These are phyloP conservation scores for Todiramphus saurophagus DNA, from an alignment of 2,113 vertebrate species.

Conservation along the genomic window DNA sequence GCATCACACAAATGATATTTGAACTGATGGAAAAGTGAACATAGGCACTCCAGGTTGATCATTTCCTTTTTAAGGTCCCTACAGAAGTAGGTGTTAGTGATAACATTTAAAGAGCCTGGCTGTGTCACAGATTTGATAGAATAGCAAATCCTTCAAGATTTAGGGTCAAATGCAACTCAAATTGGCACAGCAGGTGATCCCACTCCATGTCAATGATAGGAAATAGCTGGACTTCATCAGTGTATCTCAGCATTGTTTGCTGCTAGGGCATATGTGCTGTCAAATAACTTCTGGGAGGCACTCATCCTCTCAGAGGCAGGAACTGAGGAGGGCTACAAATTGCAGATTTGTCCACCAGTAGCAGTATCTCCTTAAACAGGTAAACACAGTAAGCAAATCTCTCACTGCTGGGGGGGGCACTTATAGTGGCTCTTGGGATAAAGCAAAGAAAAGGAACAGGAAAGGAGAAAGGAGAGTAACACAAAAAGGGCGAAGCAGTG, in stretches of 20 bases:
- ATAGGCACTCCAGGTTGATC: neutral
- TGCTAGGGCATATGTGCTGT: neutral
- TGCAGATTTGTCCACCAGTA: neutral
- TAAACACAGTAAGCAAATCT: neutral
- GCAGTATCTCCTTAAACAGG: neutral
- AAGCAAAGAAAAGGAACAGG: neutral
- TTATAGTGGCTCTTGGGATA: neutral
- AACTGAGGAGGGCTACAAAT: neutral
- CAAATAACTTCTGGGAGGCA: neutral
- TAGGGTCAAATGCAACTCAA: neutral
- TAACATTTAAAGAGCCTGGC: neutral
- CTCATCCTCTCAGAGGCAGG: neutral
- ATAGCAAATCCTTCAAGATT: neutral
- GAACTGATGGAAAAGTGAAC: neutral
- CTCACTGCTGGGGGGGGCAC: rapidly evolving
- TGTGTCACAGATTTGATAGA: neutral
- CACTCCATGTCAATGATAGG: neutral
- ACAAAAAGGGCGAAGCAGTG: neutral
- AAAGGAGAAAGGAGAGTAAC: neutral
- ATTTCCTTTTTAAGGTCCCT: neutral
- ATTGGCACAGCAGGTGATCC: neutral
- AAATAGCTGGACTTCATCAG: neutral
- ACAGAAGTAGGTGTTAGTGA: neutral
- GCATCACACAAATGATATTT: neutral
- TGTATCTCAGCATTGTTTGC: neutral